Conservation (phyloP, 2,113 vertebrate genomes). For the Prolemur simus region DNA sequence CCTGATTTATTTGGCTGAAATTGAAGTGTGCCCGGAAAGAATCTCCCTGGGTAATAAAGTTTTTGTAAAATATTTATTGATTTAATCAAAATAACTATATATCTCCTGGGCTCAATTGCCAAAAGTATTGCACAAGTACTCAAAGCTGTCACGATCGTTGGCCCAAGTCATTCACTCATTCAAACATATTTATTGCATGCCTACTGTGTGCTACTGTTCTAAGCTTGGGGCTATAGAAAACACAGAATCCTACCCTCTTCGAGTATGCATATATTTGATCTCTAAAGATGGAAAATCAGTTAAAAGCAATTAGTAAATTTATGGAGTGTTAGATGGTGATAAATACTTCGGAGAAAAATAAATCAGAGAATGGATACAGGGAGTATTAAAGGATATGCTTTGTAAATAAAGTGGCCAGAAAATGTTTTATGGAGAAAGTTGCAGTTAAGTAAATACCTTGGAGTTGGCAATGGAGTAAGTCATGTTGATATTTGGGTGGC, state of each 20-base stretch:
- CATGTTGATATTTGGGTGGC: background rate
- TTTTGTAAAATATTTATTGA: background rate
- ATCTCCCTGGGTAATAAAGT: background rate
- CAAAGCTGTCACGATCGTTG: background rate
- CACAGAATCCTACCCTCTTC: background rate
- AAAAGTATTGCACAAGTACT: background rate
- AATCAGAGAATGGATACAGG: background rate
- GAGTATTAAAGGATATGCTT: background rate
- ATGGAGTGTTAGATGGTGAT: background rate
- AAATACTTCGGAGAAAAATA: background rate
- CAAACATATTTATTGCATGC: background rate
- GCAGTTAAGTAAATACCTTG: background rate
- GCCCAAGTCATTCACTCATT: background rate
- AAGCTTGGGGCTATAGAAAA: background rate
- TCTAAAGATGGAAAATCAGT: background rate
- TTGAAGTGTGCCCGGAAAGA: background rate
- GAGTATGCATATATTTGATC: background rate
- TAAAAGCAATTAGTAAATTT: background rate
- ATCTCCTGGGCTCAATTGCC: background rate
- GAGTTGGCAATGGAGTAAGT: background rate
- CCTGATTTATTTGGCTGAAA: slow-evolving; percentile 45
- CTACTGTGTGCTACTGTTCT: background rate
- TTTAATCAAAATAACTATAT: slow-evolving; percentile 17
- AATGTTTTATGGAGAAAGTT: background rate
- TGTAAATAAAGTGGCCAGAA: background rate